These are phyloP conservation scores for roundworm (Caenorhabditis elegans) DNA, from an alignment of 1,140 invertebrate genomes.

Conservation along the genomic window WBcel235 BX284604.4:2999001-2999500, in stretches of 20 bases:
- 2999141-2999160: background rate
- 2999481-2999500: no score
- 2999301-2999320: no score
- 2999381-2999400: no score
- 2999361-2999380: background rate
- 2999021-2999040: background rate
- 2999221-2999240: background rate
- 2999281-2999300: no score
- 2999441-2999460: no score
- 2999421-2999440: no score
- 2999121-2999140: no score
- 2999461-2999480: no score
- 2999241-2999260: no score
- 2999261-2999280: background rate
- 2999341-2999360: no score
- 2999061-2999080: background rate
- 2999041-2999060: background rate
- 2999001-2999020: slow-evolving; percentile 8
- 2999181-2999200: background rate
- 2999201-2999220: background rate
- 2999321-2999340: no score
- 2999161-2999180: background rate
- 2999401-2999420: no score
- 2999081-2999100: background rate
- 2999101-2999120: background rate